Evolutionary conservation across 23 tunicate genomes (phyloP).

Genomic region (Styela plicata): DNA sequence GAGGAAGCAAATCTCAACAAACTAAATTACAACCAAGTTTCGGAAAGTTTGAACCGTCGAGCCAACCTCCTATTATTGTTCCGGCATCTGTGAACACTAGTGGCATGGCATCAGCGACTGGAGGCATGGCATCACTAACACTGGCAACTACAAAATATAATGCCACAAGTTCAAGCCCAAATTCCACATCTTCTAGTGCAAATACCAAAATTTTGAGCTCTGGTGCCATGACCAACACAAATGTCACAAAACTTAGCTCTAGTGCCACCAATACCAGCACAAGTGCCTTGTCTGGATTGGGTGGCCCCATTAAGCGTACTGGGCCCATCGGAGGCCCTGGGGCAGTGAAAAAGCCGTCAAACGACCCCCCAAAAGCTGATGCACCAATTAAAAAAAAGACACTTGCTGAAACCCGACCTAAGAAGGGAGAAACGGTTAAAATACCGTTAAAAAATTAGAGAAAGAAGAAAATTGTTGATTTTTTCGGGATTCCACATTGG

Average conservation of each 20-base stretch:
- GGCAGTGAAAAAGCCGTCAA: constrained; percentile 16
- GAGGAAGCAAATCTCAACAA: background rate
- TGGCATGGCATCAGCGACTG: background rate
- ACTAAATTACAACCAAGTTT: background rate
- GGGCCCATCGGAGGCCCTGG: constrained; percentile 16
- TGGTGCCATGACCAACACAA: background rate
- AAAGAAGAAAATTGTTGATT: background rate
- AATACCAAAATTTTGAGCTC: background rate
- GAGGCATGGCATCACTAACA: background rate
- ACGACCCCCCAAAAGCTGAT: constrained; percentile 1
- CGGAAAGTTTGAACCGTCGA: constrained; percentile 12
- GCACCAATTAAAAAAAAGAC: constrained; percentile 63
- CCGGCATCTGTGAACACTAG: background rate
- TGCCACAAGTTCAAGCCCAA: background rate
- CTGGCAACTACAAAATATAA: background rate
- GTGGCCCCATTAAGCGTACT: background rate
- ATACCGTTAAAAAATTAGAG: constrained; percentile 26
- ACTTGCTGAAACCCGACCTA: constrained; percentile 88
- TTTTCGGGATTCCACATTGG: background rate
- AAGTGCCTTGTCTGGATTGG: background rate
- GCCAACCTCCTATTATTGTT: background rate
- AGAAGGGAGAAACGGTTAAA: constrained; percentile 72
- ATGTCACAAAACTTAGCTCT: background rate
- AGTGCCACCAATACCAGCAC: too few species aligned
- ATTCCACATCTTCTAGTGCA: background rate